phyloP scores from a whole-genome alignment of 2,888 invertebrate genomes.

The Rhamphomyia laevipes region DNA sequence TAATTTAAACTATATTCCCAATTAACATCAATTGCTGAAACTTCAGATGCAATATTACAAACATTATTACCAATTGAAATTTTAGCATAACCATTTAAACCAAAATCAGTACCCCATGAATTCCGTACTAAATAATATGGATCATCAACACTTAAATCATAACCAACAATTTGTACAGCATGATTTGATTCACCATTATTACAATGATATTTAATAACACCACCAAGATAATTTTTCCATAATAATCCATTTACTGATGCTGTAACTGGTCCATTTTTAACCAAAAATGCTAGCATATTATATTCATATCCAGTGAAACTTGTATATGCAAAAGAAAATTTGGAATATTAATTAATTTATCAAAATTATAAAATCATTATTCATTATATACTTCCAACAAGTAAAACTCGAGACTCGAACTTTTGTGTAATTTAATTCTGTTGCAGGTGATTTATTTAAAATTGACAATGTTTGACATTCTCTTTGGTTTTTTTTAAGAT shows the following conservation, averaged over 20 bases:
- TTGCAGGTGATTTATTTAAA: not conserved
- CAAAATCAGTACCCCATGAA: constrained; percentile 73
- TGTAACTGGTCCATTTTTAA: constrained; percentile 62
- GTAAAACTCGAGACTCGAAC: not conserved
- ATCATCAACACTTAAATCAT: constrained; percentile 55
- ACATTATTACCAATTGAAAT: constrained; percentile 63
- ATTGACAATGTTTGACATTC: not conserved
- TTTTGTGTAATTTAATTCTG: not conserved
- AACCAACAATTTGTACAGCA: constrained; percentile 74
- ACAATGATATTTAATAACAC: constrained; percentile 73
- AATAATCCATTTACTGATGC: constrained; percentile 71
- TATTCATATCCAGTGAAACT: constrained; percentile 16
- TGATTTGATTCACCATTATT: constrained; percentile 55
- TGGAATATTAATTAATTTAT: no score
- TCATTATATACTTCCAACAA: not conserved
- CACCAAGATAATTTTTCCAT: constrained; percentile 80
- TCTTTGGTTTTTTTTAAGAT: not conserved
- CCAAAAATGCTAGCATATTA: constrained; percentile 37
- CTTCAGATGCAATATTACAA: constrained; percentile 67
- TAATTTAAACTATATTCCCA: no score
- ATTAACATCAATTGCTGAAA: constrained; percentile 35
- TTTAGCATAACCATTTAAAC: constrained; percentile 62
- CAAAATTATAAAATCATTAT: no score
- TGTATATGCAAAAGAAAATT: constrained; percentile 5
- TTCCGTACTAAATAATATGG: constrained; percentile 77